Evolutionary conservation across 2,113 vertebrate genomes (phyloP).

Genomic region (Eulacestoma nigropectus): DNA sequence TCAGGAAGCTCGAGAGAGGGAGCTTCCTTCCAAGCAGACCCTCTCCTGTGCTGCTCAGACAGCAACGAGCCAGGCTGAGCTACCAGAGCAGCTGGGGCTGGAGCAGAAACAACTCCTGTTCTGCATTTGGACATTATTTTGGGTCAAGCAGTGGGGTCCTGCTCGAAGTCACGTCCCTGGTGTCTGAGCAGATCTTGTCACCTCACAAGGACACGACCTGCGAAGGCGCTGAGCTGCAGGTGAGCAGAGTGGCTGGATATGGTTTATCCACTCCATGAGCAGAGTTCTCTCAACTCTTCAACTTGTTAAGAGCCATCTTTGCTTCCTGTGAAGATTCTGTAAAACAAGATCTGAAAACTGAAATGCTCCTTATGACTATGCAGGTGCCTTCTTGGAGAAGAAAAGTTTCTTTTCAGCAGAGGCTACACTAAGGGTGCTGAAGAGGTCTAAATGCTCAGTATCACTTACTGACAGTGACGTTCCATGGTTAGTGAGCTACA

Average conservation of each 20-base stretch:
- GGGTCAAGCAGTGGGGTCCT: background rate
- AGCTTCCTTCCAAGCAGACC: background rate
- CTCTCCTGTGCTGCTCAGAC: background rate
- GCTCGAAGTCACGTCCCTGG: accelerated
- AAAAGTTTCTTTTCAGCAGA: background rate
- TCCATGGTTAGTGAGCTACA: background rate
- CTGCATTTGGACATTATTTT: background rate
- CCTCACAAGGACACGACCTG: background rate
- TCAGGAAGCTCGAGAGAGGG: constrained; percentile 12
- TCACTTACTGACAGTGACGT: background rate
- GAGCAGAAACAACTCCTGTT: background rate
- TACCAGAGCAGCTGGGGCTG: background rate
- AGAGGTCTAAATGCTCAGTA: background rate
- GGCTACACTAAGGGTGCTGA: background rate
- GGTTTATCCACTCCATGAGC: background rate
- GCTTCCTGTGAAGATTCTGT: background rate
- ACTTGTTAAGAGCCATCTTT: background rate
- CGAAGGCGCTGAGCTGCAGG: accelerated
- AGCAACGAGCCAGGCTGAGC: background rate
- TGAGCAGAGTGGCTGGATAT: background rate
- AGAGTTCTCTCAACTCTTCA: background rate
- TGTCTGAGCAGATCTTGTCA: background rate
- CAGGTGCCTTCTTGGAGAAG: background rate
- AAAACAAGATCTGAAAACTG: background rate
- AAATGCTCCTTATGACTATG: background rate